phyloP scores from a whole-genome alignment of 2,888 invertebrate species.

The Acanthosepion esculentum region DNA sequence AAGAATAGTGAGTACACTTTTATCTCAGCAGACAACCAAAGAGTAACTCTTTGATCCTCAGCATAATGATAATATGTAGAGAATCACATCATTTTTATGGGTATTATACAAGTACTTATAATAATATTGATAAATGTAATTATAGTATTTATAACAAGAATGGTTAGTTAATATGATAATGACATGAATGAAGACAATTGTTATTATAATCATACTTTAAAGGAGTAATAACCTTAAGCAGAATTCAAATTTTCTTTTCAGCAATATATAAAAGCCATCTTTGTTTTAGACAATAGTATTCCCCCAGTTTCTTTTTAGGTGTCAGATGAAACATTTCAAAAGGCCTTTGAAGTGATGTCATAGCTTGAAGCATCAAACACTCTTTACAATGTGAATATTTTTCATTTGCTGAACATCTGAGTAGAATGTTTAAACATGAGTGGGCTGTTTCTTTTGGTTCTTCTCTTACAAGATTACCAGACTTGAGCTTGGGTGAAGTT shows the following conservation, averaged over 20 bases:
- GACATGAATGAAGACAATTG: no score
- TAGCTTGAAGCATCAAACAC: neutral
- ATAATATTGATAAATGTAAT: no score
- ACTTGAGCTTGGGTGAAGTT: neutral
- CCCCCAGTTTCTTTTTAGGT: neutral
- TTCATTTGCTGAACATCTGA: neutral
- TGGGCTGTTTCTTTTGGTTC: neutral
- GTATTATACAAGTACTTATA: no score
- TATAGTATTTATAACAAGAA: no score
- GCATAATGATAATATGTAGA: no score
- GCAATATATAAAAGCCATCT: neutral
- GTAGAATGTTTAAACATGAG: neutral
- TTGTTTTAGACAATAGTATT: neutral
- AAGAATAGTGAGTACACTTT: no score
- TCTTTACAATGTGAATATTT: neutral
- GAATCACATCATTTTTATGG: no score
- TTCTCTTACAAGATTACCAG: neutral
- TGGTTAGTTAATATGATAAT: no score
- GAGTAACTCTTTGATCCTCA: no score
- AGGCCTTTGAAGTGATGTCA: conserved; percentile 5
- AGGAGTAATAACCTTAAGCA: neutral
- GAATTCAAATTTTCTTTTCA: neutral
- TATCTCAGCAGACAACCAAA: no score
- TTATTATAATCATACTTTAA: no score
- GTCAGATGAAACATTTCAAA: neutral